phyloP scores from a whole-genome alignment of 64 coral and sea anemone species.

The Acropora tenuis region DNA sequence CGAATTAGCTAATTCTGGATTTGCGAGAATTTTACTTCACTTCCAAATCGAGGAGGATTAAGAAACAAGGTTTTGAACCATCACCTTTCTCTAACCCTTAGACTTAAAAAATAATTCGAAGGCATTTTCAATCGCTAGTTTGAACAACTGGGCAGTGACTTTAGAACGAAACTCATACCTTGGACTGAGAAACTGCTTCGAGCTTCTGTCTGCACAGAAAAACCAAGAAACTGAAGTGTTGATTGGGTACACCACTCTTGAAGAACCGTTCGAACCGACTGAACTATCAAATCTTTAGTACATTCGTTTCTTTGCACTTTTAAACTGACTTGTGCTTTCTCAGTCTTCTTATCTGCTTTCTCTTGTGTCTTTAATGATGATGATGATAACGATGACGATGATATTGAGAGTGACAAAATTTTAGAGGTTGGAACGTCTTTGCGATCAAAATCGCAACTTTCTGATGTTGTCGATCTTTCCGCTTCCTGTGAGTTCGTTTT shows the following conservation, averaged over 20 bases:
- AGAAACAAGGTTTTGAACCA: too few species aligned
- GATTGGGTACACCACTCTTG: slow-evolving; percentile 32
- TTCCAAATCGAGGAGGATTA: too few species aligned
- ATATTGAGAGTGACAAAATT: neutral
- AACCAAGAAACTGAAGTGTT: neutral
- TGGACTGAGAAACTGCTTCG: neutral
- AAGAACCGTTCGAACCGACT: neutral
- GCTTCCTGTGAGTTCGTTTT: neutral
- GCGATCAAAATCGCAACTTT: neutral
- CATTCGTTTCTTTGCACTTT: neutral
- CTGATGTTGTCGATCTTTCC: neutral
- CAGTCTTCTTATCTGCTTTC: neutral
- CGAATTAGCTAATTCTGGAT: too few species aligned
- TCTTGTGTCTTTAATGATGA: neutral
- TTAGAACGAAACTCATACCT: neutral
- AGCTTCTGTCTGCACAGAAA: neutral
- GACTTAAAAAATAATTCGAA: too few species aligned
- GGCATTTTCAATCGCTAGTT: too few species aligned
- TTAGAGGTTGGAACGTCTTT: neutral
- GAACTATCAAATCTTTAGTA: neutral
- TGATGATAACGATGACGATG: neutral
- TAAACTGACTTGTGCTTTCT: neutral
- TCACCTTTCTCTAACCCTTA: too few species aligned
- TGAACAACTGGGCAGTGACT: too few species aligned
- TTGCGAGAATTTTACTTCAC: too few species aligned